A percentile compares a stretch with the other conserved stretches of the same genome.
These are phyloP conservation scores for Stercorarius parasiticus DNA, from an alignment of 2,113 vertebrate genomes.

Conservation along the genomic window DNA sequence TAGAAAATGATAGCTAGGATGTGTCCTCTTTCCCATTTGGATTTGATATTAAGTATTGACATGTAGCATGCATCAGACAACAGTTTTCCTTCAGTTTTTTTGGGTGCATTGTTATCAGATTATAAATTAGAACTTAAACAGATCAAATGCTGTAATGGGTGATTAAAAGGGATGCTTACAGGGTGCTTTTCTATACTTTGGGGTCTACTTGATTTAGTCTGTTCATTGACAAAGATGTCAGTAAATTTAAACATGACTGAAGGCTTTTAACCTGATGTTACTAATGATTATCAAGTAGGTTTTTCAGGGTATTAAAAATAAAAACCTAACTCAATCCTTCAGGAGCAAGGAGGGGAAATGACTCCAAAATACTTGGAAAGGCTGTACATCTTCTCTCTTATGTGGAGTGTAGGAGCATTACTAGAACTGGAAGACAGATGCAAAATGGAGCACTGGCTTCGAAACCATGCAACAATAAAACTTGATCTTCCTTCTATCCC, in stretches of 20 bases:
- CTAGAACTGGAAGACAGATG: slow-evolving; percentile 85
- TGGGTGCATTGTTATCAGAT: not conserved
- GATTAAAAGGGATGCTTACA: not conserved
- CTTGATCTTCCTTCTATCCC: slow-evolving; percentile 81
- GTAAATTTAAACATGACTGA: not conserved
- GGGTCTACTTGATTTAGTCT: not conserved
- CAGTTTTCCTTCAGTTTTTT: not conserved
- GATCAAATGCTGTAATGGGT: not conserved
- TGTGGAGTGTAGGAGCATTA: slow-evolving; percentile 93
- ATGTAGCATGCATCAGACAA: not conserved
- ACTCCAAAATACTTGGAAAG: slow-evolving; percentile 81
- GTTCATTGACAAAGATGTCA: not conserved
- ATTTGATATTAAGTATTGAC: not conserved
- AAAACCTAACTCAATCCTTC: not conserved
- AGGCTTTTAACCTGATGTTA: not conserved
- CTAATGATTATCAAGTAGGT: not conserved
- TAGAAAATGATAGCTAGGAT: not conserved
- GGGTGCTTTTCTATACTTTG: not conserved
- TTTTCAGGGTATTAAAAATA: not conserved
- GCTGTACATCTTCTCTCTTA: slow-evolving; percentile 89
- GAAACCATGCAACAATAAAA: slow-evolving; percentile 61
- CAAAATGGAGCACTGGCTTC: slow-evolving; percentile 88
- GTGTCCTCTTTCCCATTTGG: not conserved
- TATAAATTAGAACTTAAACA: not conserved
- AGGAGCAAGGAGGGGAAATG: slow-evolving; percentile 88